These are phyloP conservation scores for Sclerurus mexicanus DNA, from an alignment of 2,113 vertebrate genomes.

Conservation along the genomic window DNA sequence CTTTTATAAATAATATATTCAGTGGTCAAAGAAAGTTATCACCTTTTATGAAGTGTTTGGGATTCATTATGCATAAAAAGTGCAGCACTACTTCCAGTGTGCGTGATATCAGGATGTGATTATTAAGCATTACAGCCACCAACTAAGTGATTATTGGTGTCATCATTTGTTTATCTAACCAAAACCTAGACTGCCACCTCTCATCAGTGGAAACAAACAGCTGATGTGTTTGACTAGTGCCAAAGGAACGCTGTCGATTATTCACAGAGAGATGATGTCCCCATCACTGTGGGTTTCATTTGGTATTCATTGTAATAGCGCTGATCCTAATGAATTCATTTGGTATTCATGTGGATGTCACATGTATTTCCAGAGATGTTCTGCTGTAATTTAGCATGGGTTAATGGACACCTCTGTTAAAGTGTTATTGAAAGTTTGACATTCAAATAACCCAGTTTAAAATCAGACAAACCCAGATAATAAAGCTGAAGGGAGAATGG, in stretches of 20 bases:
- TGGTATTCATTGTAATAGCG: constrained; percentile 74
- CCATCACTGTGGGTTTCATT: constrained; percentile 59
- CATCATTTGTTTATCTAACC: constrained; percentile 71
- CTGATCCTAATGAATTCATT: constrained; percentile 79
- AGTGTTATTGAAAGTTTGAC: constrained; percentile 83
- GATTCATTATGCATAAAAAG: constrained; percentile 73
- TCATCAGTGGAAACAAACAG: constrained; percentile 73
- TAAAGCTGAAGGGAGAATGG: constrained; percentile 66
- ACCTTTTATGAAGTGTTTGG: constrained; percentile 78
- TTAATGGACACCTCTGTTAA: constrained; percentile 85
- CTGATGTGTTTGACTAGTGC: constrained; percentile 56
- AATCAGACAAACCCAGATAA: constrained; percentile 78
- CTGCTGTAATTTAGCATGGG: constrained; percentile 79
- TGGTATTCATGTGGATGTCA: constrained; percentile 82
- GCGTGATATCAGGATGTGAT: constrained; percentile 11
- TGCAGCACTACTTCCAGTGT: background rate
- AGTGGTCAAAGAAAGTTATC: constrained; percentile 79
- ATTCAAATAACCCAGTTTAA: constrained; percentile 83
- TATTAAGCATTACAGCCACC: constrained; percentile 45
- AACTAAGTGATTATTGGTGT: constrained; percentile 69
- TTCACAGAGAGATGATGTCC: constrained; percentile 50
- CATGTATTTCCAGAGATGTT: constrained; percentile 78
- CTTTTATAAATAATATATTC: constrained; percentile 79
- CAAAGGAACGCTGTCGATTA: constrained; percentile 56
- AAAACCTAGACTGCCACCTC: constrained; percentile 69